phyloP scores from a whole-genome alignment of 2,797 vertebrate species.

The Sebastes variabilis region DNA sequence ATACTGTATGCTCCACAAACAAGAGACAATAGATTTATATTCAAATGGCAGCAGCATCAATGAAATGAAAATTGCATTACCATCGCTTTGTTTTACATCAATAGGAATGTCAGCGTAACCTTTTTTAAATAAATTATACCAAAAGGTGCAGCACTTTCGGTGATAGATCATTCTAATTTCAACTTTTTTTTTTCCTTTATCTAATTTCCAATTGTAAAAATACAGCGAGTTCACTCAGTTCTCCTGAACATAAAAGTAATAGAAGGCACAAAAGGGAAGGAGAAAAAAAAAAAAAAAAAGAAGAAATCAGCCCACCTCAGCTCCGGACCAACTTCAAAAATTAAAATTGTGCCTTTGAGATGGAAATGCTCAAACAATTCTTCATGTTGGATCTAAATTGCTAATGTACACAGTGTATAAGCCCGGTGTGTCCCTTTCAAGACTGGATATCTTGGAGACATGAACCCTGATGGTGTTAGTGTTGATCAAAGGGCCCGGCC shows the following conservation, averaged over 20 bases:
- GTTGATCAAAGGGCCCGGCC: slow-evolving; percentile 79
- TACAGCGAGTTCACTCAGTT: slow-evolving; percentile 32
- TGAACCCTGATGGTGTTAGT: slow-evolving; percentile 75
- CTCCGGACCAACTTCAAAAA: slow-evolving; percentile 68
- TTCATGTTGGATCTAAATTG: slow-evolving; percentile 83
- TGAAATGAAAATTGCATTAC: slow-evolving; percentile 69
- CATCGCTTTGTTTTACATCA: slow-evolving; percentile 78
- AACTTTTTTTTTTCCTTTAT: slow-evolving; percentile 25
- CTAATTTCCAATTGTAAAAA: slow-evolving; percentile 58
- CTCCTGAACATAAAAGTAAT: slow-evolving; percentile 55
- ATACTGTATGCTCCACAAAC: slow-evolving; percentile 33
- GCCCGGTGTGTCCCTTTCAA: slow-evolving; percentile 77
- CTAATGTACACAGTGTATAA: slow-evolving; percentile 79
- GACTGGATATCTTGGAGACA: slow-evolving; percentile 73
- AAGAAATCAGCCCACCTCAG: slow-evolving; percentile 41
- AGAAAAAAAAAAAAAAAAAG: neutral
- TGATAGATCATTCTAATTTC: slow-evolving; percentile 44
- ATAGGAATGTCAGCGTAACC: slow-evolving; percentile 65
- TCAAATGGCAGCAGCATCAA: slow-evolving; percentile 63
- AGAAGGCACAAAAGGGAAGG: slow-evolving; percentile 41
- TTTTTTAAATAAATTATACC: slow-evolving; percentile 72
- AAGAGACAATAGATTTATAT: slow-evolving; percentile 53
- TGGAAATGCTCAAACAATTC: slow-evolving; percentile 81
- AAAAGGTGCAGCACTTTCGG: slow-evolving; percentile 53
- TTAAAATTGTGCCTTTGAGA: slow-evolving; percentile 79